These are phyloP conservation scores for Clostera curtula DNA, from an alignment of 2,888 invertebrate species.

Conservation along the genomic window DNA sequence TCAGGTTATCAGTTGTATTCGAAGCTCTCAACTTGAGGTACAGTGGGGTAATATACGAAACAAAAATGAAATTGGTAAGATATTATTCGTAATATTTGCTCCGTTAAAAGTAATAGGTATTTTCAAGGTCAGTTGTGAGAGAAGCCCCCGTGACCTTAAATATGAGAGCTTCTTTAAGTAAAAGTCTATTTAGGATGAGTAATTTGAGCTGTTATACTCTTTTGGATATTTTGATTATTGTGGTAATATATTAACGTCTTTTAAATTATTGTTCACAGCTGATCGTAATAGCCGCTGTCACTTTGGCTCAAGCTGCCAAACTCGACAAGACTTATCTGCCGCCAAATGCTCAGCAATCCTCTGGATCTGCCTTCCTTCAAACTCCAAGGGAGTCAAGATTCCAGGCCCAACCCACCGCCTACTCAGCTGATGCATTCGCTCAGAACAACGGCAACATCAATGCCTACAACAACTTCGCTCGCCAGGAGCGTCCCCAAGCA, in stretches of 20 bases:
- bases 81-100: slow-evolving; percentile 8
- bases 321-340: slow-evolving; percentile 58
- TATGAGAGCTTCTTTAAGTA: no score
- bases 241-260: no score
- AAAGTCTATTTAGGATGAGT: no score
- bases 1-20: slow-evolving; percentile 50
- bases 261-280: slow-evolving; percentile 40
- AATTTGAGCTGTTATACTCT: no score
- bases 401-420: slow-evolving; percentile 13
- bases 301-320: slow-evolving; percentile 48
- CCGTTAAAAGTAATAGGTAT: background rate
- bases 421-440: slow-evolving; percentile 10
- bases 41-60: slow-evolving; percentile 20
- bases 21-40: slow-evolving; percentile 30
- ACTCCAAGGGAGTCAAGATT: slow-evolving; percentile 16
- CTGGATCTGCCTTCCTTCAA: slow-evolving; percentile 20
- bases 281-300: slow-evolving; percentile 39
- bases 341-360: slow-evolving; percentile 33
- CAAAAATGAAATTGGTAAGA: slow-evolving; percentile 53
- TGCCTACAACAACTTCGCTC: slow-evolving; percentile 23
- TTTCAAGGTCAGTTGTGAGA: no score
- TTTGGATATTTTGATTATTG: no score
- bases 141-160: no score
- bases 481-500: slow-evolving; percentile 51
- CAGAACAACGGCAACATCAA: slow-evolving; percentile 13